Conservation (phyloP, 1,140 invertebrate species). For the Drosophila chauvacae region DNA sequence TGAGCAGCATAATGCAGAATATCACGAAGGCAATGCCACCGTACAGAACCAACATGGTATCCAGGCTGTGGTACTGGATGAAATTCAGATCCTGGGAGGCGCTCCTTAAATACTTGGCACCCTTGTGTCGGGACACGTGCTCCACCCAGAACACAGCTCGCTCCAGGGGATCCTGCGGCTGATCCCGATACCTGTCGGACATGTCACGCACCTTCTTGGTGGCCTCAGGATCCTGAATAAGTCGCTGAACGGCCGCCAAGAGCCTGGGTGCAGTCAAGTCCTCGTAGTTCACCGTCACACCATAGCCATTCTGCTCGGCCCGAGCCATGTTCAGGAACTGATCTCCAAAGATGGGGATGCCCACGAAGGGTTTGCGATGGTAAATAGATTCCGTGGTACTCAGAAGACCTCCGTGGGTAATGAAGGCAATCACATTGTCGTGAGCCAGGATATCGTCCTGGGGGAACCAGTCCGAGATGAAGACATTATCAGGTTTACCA, state of each 20-base stretch:
- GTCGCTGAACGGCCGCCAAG: conserved; percentile 44
- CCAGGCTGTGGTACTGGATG: conserved; percentile 86
- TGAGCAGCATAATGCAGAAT: conserved; percentile 41
- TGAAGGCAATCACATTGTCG: conserved; percentile 88
- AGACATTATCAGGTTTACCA: conserved; percentile 87
- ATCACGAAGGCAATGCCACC: conserved; percentile 65
- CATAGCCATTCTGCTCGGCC: conserved; percentile 85
- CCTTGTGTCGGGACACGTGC: conserved; percentile 88
- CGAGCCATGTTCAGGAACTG: conserved; percentile 87
- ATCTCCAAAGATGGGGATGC: conserved; percentile 89
- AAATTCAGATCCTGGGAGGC: conserved; percentile 85
- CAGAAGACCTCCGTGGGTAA: conserved; percentile 90
- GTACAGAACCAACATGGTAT: conserved; percentile 79
- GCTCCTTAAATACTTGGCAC: conserved; percentile 85
- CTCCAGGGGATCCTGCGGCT: conserved; percentile 87
- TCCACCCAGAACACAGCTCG: conserved; percentile 90
- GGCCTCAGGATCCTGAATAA: conserved; percentile 64
- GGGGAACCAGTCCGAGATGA: conserved; percentile 89
- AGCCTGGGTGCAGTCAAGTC: conserved; percentile 57
- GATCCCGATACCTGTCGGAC: conserved; percentile 88
- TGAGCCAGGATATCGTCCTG: conserved; percentile 90
- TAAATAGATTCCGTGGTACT: conserved; percentile 90
- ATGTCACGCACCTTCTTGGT: conserved; percentile 85
- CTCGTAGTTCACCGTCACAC: conserved; percentile 71
- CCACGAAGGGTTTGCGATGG: conserved; percentile 89